Base-by-base conservation (phyloP, 2,113 vertebrate species). In the Vireo altiloquus region DNA sequence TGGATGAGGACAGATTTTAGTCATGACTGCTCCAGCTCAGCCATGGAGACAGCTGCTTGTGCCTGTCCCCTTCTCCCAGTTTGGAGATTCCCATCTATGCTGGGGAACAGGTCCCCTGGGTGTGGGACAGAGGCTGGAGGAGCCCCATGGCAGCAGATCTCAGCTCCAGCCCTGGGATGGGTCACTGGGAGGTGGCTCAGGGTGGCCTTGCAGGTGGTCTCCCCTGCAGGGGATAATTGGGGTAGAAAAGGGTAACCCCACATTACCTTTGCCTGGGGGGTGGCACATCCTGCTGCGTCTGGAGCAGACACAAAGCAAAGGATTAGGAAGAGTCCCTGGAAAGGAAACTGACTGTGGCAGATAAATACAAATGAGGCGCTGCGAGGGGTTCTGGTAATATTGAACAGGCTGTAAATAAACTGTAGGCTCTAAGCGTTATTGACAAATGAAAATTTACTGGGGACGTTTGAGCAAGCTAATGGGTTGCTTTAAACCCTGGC, bases 341-440 rank as follows among this genome's bases (percentile, higher is more conserved):
- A 96, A 90, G 88, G 72, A 84, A 94, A 78, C 15, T 0, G 15
- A 5, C 33, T 78, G 69, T 71, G 88, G 72, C 79, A 81, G 95
- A 93, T 90, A 96, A 96, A 97, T 93, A 97, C 90, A 95, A 90
- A 92, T 77, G 85, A 96, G 93, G 60, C 0, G 1, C 81, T 95
- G 59, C 8, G 24, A 86, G 90, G 82, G 80, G 77, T 61, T 80
- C 83, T 68, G 75, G 54, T 88, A 64, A 82, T 88, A 92, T 92
- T 95, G 97, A 98, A 88, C 94, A 91, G 82, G 95, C 94, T 95
- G 95, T 95, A 92, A 96, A 96, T 97, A 97, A 96, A 95, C 87
- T 60, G 88, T 94, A 95, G 65, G 94, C 95, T 96, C 93, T 94
- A 97, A 97, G 94, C 80, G 40, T 93, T 97, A 97, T 97, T 94